These are phyloP conservation scores for Mus spicilegus DNA, from an alignment of 2,113 vertebrate genomes.

Conservation along the genomic window DNA sequence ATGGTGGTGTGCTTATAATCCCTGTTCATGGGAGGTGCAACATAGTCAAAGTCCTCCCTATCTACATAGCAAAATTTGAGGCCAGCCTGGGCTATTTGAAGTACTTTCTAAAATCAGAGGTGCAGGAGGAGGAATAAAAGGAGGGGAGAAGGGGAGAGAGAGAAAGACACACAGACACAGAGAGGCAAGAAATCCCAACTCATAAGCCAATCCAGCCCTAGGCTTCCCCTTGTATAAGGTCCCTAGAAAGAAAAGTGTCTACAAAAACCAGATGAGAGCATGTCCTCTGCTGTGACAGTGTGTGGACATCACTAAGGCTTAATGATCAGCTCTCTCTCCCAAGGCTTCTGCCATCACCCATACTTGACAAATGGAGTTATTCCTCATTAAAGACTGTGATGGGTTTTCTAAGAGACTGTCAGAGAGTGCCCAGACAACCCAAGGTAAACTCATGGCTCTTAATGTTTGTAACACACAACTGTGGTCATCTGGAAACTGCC, in stretches of 20 bases:
- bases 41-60: neutral
- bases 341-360: neutral
- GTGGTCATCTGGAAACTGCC: neutral
- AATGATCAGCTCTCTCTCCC: neutral
- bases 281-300: neutral
- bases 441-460: neutral
- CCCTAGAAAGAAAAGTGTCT: slow-evolving; percentile 22
- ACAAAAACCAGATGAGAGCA: neutral
- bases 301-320: neutral
- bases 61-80: neutral
- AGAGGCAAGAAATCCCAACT: neutral
- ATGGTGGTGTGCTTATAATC: neutral
- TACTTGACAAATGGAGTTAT: neutral
- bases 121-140: neutral
- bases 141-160: too few species aligned
- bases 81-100: neutral
- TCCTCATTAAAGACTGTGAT: neutral
- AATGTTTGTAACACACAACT: slow-evolving; percentile 33
- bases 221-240: neutral
- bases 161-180: neutral
- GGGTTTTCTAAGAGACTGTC: neutral
- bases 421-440: slow-evolving; percentile 35
- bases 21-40: neutral
- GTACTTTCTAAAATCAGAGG: neutral
- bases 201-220: neutral